Base-by-base conservation (phyloP, 2,113 vertebrate genomes). In the Labrus mixtus region DNA sequence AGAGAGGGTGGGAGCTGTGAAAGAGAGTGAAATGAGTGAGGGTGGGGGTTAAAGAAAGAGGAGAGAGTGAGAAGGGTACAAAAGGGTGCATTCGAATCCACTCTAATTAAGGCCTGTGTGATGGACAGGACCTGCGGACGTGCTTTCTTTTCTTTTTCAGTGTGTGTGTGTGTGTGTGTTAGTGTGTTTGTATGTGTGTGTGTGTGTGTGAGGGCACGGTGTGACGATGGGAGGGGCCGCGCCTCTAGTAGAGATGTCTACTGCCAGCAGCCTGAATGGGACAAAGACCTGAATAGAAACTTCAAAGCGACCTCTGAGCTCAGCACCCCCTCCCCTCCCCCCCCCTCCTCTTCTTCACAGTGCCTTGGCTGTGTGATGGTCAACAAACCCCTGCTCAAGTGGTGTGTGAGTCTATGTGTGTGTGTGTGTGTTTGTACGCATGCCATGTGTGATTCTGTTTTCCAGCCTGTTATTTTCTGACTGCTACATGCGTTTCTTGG, bases 241-340 rank as follows among this genome's bases (percentile, higher is more conserved):
- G 76, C 72, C 79, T 86, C 89, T 89, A 88, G 92, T 93, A 90
- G 91, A 92, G 91, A 91, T 92, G 92, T 94, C 91, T 91, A 71
- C 90, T 93, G 90, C 92, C 91, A 92, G 83, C 76, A 86, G 86
- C 61, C 88, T 94, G 90, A 91, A 93, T 91, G 89, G 90, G 89
- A 94, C 92, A 93, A 94, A 93, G 92, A 86, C 87, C 88, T 92
- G 91, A 93, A 94, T 92, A 91, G 92, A 91, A 92, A 93, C 93
- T 93, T 94, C 92, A 93, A 94, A 94, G 93, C 89, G 74, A 91
- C 87, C 89, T 87, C 87, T 89, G 89, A 92, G 88, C 78, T 73
- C 84, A 17, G 63, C 65, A 55, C 41, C 79, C 68, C 46, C 79
- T 65, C 46, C 39, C 15, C n/a, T 33, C 29, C 2, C 29, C 29